A percentile compares a stretch with the other conserved stretches of the same genome.
These are phyloP conservation scores for Aix galericulata DNA, from an alignment of 2,113 vertebrate genomes.

Conservation along the genomic window DNA sequence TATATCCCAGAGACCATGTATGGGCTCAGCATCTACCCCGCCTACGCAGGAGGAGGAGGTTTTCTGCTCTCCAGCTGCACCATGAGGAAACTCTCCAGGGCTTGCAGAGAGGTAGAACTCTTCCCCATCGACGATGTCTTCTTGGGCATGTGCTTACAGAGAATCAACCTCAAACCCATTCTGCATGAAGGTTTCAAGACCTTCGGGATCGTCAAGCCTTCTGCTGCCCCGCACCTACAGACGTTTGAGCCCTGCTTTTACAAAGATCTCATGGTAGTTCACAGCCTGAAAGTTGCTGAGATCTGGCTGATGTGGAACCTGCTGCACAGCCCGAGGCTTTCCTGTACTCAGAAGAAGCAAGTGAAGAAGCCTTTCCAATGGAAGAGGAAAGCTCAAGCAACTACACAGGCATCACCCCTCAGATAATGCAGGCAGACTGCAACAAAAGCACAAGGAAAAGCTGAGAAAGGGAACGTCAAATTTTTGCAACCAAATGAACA, in stretches of 20 bases:
- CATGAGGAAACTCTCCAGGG: slow-evolving; percentile 81
- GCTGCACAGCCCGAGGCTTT: slow-evolving; percentile 84
- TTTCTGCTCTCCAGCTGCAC: slow-evolving; percentile 90
- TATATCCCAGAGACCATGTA: slow-evolving; percentile 92
- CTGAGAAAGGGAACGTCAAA: neutral
- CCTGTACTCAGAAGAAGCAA: slow-evolving; percentile 81
- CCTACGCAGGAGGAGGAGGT: slow-evolving; percentile 93
- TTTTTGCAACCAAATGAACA: neutral
- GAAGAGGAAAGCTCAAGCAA: slow-evolving; percentile 36
- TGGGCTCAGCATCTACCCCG: slow-evolving; percentile 85
- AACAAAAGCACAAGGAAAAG: neutral
- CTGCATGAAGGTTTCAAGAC: slow-evolving; percentile 94
- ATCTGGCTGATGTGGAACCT: slow-evolving; percentile 99
- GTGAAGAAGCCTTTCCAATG: slow-evolving; percentile 74
- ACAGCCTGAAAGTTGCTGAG: slow-evolving; percentile 91
- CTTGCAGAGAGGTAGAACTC: slow-evolving; percentile 92
- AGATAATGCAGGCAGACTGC: neutral
- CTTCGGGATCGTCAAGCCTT: slow-evolving; percentile 91
- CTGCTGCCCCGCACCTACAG: slow-evolving; percentile 90
- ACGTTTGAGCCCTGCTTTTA: slow-evolving; percentile 97
- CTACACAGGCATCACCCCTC: neutral
- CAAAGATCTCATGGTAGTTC: slow-evolving; percentile 94
- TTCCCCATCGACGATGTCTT: slow-evolving; percentile 98
- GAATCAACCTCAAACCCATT: slow-evolving; percentile 84
- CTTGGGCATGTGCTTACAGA: slow-evolving; percentile 94